Evolutionary conservation across 2,113 vertebrate genomes (phyloP).

Genomic region (Tupaia chinensis): DNA sequence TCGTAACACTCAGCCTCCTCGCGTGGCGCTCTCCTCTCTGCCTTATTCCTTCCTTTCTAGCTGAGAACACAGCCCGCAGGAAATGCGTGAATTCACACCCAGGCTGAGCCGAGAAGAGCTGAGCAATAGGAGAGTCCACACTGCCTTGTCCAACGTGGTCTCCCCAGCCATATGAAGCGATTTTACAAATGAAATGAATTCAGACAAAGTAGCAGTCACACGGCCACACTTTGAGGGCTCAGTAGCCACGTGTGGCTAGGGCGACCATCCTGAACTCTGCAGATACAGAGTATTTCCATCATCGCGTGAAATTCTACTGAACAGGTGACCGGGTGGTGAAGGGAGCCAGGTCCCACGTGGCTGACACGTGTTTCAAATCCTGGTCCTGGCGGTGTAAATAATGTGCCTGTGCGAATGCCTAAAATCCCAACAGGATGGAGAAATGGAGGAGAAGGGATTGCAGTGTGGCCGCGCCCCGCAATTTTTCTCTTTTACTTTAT

Average conservation of each 20-base stretch:
- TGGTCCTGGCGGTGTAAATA: too few species aligned
- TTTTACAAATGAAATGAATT: neutral
- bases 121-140: neutral
- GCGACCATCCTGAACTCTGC: accelerated
- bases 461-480: too few species aligned
- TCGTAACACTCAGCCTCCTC: accelerated
- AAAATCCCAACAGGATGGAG: too few species aligned
- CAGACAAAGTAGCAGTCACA: neutral
- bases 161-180: neutral
- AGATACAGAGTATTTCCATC: accelerated
- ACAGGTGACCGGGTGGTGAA: neutral
- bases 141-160: accelerated
- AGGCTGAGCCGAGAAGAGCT: neutral
- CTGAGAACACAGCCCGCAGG: neutral
- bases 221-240: neutral
- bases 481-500: too few species aligned
- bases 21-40: neutral
- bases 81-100: neutral
- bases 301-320: accelerated
- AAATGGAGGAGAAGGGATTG: too few species aligned
- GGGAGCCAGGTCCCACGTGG: too few species aligned
- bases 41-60: neutral
- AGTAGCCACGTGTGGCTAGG: neutral
- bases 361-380: too few species aligned
- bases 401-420: too few species aligned